These are phyloP conservation scores for Malacosoma neustria DNA, from an alignment of 2,888 invertebrate genomes.

Conservation along the genomic window DNA sequence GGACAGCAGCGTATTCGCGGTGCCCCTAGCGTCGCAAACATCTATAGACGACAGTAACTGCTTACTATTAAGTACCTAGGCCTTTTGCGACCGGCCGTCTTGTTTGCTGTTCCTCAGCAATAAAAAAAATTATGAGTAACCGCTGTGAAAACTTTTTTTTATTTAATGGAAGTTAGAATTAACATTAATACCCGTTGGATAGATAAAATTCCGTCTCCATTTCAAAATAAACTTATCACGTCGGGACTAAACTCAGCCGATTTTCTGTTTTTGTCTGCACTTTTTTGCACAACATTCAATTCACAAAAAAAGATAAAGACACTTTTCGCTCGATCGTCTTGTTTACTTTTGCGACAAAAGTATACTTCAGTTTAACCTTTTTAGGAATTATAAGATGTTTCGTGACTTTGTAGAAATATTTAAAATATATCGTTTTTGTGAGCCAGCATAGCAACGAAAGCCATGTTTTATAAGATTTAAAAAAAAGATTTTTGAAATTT, in stretches of 20 bases:
- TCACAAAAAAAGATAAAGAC: constrained; percentile 40
- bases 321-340: constrained; percentile 38
- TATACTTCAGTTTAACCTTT: constrained; percentile 36
- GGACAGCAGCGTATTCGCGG: no score
- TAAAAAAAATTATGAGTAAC: no score
- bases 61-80: no score
- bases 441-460: no score
- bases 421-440: no score
- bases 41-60: no score
- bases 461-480: no score
- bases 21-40: no score
- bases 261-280: constrained; percentile 49
- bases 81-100: no score
- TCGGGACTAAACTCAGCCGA: constrained; percentile 40
- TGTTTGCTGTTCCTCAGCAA: no score
- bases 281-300: constrained; percentile 58
- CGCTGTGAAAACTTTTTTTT: constrained; percentile 5
- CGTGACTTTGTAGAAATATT: constrained; percentile 26
- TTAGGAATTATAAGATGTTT: constrained; percentile 18
- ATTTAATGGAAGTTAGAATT: constrained; percentile 8
- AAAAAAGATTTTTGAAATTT: constrained; percentile 8
- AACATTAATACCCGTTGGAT: constrained; percentile 21
- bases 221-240: constrained; percentile 70
- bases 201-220: constrained; percentile 41
- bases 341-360: constrained; percentile 58